These are phyloP conservation scores for Cinclus mexicanus DNA, from an alignment of 2,113 vertebrate genomes.

Conservation along the genomic window DNA sequence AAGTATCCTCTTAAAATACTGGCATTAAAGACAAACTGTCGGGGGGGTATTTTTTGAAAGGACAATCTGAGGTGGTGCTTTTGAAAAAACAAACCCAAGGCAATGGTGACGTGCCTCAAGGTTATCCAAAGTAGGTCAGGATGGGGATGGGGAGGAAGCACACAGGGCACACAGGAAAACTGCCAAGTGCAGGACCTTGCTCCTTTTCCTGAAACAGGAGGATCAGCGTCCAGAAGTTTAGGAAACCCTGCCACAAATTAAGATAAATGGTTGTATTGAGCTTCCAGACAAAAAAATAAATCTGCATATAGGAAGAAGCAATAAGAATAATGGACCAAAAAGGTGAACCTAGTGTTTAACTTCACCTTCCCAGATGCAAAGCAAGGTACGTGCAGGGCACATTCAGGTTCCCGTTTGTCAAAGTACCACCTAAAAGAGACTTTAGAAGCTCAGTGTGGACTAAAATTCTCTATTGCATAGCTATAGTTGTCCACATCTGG, in stretches of 20 bases:
- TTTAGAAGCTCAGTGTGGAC: neutral
- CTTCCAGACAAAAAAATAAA: neutral
- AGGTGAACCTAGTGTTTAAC: neutral
- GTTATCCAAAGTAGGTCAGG: neutral
- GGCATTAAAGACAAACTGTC: neutral
- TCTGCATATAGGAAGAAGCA: neutral
- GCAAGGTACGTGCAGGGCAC: neutral
- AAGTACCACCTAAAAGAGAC: neutral
- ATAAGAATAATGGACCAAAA: neutral
- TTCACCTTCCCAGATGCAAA: neutral
- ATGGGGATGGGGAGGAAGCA: neutral
- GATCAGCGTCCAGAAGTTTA: neutral
- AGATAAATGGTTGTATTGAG: neutral
- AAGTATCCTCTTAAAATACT: neutral
- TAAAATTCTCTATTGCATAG: neutral
- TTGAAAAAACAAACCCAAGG: neutral
- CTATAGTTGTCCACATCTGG: neutral
- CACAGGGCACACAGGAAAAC: neutral
- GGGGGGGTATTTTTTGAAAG: neutral
- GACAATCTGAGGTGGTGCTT: neutral
- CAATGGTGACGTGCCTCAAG: neutral
- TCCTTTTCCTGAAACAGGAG: neutral
- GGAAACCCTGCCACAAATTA: neutral
- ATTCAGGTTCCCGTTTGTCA: neutral
- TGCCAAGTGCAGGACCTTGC: neutral